phyloP scores from a whole-genome alignment of 2,888 invertebrate species.

The Lithophane leautieri region DNA sequence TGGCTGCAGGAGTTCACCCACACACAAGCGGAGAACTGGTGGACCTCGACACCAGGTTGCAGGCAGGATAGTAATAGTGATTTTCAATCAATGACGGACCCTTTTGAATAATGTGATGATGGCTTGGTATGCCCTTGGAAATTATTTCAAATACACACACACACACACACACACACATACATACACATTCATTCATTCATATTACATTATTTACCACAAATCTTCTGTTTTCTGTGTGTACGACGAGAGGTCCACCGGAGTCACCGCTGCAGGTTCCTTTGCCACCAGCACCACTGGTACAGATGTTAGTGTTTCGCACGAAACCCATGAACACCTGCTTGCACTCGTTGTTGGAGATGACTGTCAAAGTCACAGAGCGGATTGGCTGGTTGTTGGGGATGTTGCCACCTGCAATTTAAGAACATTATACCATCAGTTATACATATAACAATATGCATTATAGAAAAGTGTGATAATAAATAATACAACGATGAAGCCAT shows the following conservation, averaged over 20 bases:
- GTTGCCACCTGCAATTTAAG: slow-evolving; percentile 62
- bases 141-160: too few relatives aligned
- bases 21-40: too few relatives aligned
- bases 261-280: slow-evolving; percentile 75
- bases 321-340: slow-evolving; percentile 60
- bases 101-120: background rate
- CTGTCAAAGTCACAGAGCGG: slow-evolving; percentile 72
- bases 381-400: slow-evolving; percentile 70
- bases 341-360: slow-evolving; percentile 76
- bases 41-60: too few relatives aligned
- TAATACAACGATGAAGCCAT: background rate
- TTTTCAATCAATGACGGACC: background rate
- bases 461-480: background rate
- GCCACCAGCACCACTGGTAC: slow-evolving; percentile 77
- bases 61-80: too few relatives aligned
- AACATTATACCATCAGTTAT: background rate
- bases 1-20: too few relatives aligned
- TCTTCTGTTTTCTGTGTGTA: slow-evolving; percentile 27
- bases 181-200: too few relatives aligned
- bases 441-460: background rate
- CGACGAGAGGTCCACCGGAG: slow-evolving; percentile 73
- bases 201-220: slow-evolving; percentile 62
- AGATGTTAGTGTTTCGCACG: slow-evolving; percentile 71
- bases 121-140: background rate
- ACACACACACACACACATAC: too few relatives aligned